Evolutionary conservation across 2,113 vertebrate genomes (phyloP).

Genomic region (Sinocyclocheilus maitianheensis): DNA sequence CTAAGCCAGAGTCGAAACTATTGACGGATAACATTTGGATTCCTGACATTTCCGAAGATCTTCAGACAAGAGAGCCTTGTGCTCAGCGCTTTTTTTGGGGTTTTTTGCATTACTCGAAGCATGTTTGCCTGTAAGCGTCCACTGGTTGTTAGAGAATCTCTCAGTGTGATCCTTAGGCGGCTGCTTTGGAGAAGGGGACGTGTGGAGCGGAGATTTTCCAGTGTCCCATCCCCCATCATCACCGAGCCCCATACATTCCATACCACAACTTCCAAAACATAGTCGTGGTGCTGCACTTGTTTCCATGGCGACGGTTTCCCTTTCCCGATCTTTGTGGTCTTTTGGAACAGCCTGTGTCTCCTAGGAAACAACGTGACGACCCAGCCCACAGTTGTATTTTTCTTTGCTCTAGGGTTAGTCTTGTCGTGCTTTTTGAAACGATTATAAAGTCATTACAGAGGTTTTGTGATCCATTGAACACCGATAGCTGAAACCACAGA

Average conservation of each 20-base stretch:
- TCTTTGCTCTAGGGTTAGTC: constrained; percentile 18
- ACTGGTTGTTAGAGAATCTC: background rate
- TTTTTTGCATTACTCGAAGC: background rate
- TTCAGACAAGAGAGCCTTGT: constrained; percentile 31
- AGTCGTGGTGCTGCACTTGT: constrained; percentile 51
- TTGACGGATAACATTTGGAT: background rate
- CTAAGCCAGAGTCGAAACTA: background rate
- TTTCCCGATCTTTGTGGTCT: constrained; percentile 45
- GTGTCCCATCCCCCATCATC: constrained; percentile 41
- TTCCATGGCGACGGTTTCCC: constrained; percentile 59
- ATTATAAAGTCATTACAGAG: constrained; percentile 31
- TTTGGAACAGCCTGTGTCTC: constrained; percentile 51
- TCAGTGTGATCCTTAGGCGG: background rate
- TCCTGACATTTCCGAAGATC: constrained; percentile 19
- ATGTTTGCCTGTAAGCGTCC: background rate
- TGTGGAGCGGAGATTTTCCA: constrained; percentile 28
- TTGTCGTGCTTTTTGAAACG: constrained; percentile 44
- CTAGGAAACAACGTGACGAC: constrained; percentile 57
- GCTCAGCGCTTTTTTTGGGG: background rate
- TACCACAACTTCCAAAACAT: constrained; percentile 59
- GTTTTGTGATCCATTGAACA: constrained; percentile 18
- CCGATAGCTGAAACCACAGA: background rate
- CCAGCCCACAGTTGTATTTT: constrained; percentile 29
- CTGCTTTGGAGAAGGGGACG: constrained; percentile 35
- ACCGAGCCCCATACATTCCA: constrained; percentile 41